Evolutionary conservation across 2,113 vertebrate genomes (phyloP).

Genomic region (Alosa alosa): DNA sequence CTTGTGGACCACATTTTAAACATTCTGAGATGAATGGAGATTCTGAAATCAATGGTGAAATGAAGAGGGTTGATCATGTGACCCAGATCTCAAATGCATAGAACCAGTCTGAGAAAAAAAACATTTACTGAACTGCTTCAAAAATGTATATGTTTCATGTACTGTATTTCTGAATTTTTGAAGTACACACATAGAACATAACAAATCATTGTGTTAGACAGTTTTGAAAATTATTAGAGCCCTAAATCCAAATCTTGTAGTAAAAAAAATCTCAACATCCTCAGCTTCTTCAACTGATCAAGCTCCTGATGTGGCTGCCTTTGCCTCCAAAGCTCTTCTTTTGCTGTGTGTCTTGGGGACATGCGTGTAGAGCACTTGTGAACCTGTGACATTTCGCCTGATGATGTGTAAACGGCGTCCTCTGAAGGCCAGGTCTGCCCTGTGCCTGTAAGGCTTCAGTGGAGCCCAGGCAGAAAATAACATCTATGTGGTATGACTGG

Average conservation of each 20-base stretch:
- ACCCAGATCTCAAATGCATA: background rate
- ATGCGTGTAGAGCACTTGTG: background rate
- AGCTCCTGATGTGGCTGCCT: background rate
- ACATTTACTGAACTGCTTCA: background rate
- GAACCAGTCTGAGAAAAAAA: background rate
- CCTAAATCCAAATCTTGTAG: background rate
- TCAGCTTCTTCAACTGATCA: background rate
- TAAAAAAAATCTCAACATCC: background rate
- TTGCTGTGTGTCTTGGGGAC: background rate
- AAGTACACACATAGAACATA: background rate
- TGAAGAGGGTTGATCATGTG: background rate
- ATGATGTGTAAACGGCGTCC: slow-evolving; percentile 47
- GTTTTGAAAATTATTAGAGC: background rate
- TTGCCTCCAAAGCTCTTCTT: background rate
- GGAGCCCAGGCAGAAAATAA: slow-evolving; percentile 55
- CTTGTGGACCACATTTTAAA: no score
- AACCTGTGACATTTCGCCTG: slow-evolving; percentile 10
- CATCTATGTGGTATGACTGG: slow-evolving; percentile 57
- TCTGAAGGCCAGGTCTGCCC: slow-evolving; percentile 50
- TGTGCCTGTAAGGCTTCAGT: slow-evolving; percentile 58
- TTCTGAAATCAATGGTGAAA: background rate
- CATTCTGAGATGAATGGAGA: background rate
- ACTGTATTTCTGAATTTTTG: background rate
- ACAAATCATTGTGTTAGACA: background rate
- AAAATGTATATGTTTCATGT: background rate